These are phyloP conservation scores for Alcedo quadribrachys DNA, from an alignment of 2,797 vertebrate species.

Conservation along the genomic window DNA sequence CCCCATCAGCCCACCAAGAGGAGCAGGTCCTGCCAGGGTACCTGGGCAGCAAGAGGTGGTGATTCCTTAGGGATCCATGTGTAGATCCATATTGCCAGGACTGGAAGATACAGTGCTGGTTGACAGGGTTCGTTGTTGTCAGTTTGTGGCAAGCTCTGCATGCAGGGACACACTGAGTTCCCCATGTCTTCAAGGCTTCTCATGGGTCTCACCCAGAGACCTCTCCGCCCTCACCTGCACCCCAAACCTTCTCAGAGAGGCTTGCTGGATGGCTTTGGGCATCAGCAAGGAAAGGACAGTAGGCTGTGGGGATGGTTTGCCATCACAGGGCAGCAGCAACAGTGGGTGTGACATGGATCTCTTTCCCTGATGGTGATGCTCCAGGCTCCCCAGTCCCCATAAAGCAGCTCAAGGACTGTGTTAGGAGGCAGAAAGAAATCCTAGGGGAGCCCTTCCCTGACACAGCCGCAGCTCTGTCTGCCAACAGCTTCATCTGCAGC, in stretches of 20 bases:
- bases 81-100: neutral
- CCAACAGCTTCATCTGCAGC: neutral
- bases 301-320: neutral
- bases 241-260: neutral
- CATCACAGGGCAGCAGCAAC: neutral
- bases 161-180: neutral
- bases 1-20: neutral
- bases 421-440: neutral
- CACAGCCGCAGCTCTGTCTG: neutral
- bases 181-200: accelerated
- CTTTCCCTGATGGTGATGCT: neutral
- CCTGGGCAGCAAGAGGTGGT: neutral
- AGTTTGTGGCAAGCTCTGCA: accelerated
- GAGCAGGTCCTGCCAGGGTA: no score
- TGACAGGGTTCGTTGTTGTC: neutral
- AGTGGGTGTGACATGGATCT: accelerated
- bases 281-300: neutral
- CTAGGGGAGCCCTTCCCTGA: neutral
- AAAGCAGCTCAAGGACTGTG: neutral
- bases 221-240: no score
- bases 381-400: neutral
- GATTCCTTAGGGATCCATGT: accelerated
- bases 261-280: neutral
- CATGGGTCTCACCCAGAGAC: neutral
- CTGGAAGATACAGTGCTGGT: neutral